phyloP scores from a whole-genome alignment of 2,797 vertebrate species.

The Masticophis lateralis region DNA sequence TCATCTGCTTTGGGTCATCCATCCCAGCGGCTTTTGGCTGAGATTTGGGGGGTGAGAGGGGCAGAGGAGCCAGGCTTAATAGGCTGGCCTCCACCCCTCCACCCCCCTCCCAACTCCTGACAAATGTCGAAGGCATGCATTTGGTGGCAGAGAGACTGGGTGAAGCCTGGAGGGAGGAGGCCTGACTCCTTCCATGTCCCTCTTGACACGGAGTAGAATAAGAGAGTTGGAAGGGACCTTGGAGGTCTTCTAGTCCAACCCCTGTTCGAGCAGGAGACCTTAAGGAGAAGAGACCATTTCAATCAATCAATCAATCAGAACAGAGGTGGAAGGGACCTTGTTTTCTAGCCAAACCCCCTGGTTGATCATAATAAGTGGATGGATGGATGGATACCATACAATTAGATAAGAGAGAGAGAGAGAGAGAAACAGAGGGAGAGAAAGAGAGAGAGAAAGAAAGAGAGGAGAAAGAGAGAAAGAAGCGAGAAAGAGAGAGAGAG shows the following conservation, averaged over 20 bases:
- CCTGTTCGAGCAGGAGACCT: too few relatives aligned
- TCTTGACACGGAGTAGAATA: too few relatives aligned
- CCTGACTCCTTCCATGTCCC: not conserved
- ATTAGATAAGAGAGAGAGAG: too few relatives aligned
- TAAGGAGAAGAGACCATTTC: too few relatives aligned
- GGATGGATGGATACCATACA: not conserved
- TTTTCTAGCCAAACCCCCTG: too few relatives aligned
- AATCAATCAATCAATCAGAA: too few relatives aligned
- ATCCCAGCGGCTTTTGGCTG: slow-evolving; percentile 26
- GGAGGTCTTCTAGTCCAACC: too few relatives aligned
- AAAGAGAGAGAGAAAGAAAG: not conserved
- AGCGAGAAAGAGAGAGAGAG: fast-evolving
- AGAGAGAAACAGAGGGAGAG: fast-evolving
- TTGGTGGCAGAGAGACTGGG: not conserved
- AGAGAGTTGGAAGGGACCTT: too few relatives aligned
- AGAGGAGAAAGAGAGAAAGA: too few relatives aligned
- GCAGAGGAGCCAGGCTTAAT: slow-evolving; percentile 14
- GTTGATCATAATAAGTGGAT: not conserved
- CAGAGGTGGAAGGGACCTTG: too few relatives aligned
- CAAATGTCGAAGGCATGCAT: not conserved
- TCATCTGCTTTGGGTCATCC: slow-evolving; percentile 54
- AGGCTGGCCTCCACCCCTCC: slow-evolving; percentile 29
- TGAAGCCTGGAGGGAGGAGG: not conserved
- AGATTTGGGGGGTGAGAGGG: slow-evolving; percentile 11
- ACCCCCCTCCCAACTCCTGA: not conserved